A percentile compares a stretch with the other conserved stretches of the same genome.
phyloP scores from a whole-genome alignment of 1,140 invertebrate genomes.

The Pseudomyrmex sp. region DNA sequence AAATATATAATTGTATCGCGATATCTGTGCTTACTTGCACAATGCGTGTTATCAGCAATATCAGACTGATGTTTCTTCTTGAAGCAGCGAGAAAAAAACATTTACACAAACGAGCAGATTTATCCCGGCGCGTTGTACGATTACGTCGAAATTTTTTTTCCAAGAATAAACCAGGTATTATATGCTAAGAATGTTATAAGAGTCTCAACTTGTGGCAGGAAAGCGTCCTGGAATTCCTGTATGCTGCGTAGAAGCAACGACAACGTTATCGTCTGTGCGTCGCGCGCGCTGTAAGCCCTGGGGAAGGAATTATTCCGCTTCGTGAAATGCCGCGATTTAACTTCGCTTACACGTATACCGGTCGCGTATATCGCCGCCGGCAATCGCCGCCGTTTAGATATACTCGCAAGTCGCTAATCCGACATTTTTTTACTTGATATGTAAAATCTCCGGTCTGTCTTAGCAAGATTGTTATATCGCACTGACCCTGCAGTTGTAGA shows the following conservation, averaged over 20 bases:
- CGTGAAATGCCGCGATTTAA: conserved; percentile 65
- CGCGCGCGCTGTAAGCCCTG: conserved; percentile 26
- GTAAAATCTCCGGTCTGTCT: neutral
- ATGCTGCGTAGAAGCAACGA: conserved; percentile 15
- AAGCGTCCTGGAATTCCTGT: conserved; percentile 53
- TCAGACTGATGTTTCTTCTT: neutral
- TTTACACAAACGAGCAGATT: conserved; percentile 26
- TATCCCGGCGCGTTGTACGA: conserved; percentile 14
- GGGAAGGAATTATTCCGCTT: conserved; percentile 59
- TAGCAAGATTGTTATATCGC: conserved; percentile 12
- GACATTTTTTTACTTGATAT: conserved; percentile 36
- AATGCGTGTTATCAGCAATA: neutral
- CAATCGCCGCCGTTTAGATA: conserved; percentile 54
- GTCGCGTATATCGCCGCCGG: conserved; percentile 49
- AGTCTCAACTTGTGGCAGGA: conserved; percentile 33
- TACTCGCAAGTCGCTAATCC: conserved; percentile 42
- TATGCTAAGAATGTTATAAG: conserved; percentile 26
- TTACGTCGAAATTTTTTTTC: conserved; percentile 44
- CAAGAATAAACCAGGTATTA: conserved; percentile 21
- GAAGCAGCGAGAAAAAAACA: neutral
- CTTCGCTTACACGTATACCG: conserved; percentile 46
- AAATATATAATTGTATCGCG: neutral
- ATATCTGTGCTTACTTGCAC: neutral
- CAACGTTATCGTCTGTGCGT: conserved; percentile 36
- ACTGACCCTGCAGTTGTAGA: neutral